Percentiles rank a stretch among this genome's conserved stretches.
These are phyloP conservation scores for Phalloptychus januarius DNA, from an alignment of 2,797 vertebrate species.

Conservation along the genomic window DNA sequence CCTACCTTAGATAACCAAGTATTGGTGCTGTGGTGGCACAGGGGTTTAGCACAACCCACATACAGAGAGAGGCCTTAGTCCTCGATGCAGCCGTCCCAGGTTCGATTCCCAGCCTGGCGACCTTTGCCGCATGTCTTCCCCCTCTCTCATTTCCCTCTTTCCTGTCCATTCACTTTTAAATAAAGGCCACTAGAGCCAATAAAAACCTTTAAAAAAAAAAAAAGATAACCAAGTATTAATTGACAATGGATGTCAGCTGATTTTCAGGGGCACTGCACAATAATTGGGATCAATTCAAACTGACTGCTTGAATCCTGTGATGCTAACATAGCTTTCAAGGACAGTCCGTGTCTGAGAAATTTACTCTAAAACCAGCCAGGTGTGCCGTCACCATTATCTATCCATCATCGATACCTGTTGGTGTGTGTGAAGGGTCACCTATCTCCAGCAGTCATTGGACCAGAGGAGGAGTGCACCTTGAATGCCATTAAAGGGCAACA, in stretches of 20 bases:
- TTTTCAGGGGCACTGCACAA: not conserved
- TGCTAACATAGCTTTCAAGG: conserved; percentile 59
- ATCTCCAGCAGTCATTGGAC: not conserved
- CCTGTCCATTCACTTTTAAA: too few relatives aligned
- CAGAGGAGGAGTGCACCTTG: not conserved
- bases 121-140: too few relatives aligned
- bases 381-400: conserved; percentile 23
- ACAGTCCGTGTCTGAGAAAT: conserved; percentile 50
- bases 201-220: too few relatives aligned
- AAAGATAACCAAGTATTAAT: too few relatives aligned
- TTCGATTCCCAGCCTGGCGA: too few relatives aligned
- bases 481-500: not conserved
- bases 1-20: not conserved
- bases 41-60: too few relatives aligned
- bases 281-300: not conserved
- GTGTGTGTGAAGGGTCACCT: not conserved
- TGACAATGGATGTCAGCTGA: not conserved
- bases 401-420: not conserved
- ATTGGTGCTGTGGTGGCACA: too few relatives aligned
- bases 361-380: conserved; percentile 53
- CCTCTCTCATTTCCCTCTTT: too few relatives aligned
- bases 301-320: not conserved
- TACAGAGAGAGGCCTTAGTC: too few relatives aligned
- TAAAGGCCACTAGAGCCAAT: too few relatives aligned
- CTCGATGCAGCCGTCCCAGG: too few relatives aligned